Evolutionary conservation across 2,797 vertebrate species (phyloP), one percentile per base, ranked within the genome.

Genomic region (Parauchenoglanis ngamensis): DNA sequence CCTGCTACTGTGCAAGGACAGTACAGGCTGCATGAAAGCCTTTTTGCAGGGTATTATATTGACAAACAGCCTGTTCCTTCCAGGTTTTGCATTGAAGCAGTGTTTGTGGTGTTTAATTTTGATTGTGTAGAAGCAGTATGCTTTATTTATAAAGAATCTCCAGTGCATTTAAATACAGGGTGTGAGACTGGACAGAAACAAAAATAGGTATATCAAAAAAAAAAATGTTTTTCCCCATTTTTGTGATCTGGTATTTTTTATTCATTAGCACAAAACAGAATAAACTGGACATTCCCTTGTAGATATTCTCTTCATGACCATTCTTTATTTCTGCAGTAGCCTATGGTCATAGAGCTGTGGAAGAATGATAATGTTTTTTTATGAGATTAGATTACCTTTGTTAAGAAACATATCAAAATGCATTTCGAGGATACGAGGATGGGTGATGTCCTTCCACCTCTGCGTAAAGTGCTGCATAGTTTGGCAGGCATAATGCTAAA

Each of bases 401-500:
- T 79, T 35, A 28, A 57, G 19, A 79, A 59, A 63, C 35, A 12
- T 63, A 63, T 46, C 23, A 63, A 8, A 13, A 81, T 46, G 7
- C 12, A 46, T 46, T 81, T 63, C 21, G 31, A 31, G 31, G 31
- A 31, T 31, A 31, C 25, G 21, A 73, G 76, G 61, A 31, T 15
- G 35, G 12, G 72, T 46, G 49, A 54, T 31, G 82, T 67, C 68
- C 68, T 85, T 73, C 52, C 54, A 68, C 67, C 81, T 19, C 79
- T 52, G 56, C 78, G 35, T 81, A 17, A 46, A 84, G 68, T 70
- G 40, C 52, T 85, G 85, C 85, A 49, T 81, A 87, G 78, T 40
- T 86, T 87, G 90, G 86, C 86, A 86, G 56, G 23, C 46, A 75
- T 35, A 44, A 65, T 85, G 86, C 89, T 79, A 83, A 81, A 76